A percentile compares a stretch with the other conserved stretches of the same genome.
Evolutionary conservation across 2,888 invertebrate species (phyloP).

Genomic region (Steromphala cineraria): DNA sequence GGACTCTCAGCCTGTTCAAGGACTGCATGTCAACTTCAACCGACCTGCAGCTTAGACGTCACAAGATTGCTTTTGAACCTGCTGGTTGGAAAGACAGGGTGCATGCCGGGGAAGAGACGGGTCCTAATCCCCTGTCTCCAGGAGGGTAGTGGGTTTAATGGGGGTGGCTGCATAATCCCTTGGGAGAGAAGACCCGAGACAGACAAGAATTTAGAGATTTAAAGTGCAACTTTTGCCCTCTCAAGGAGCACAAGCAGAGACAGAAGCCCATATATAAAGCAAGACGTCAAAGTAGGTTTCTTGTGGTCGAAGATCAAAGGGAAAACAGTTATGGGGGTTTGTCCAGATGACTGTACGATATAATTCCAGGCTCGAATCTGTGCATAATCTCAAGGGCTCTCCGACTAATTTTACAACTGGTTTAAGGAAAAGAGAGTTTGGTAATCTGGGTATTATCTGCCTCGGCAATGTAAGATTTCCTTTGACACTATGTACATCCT

Average conservation of each 20-base stretch:
- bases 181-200: not conserved
- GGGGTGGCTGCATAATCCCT: not conserved
- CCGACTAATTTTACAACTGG: not conserved
- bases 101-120: not conserved
- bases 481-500: not conserved
- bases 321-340: not conserved
- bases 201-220: not conserved
- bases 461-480: not conserved
- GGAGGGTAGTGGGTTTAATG: not conserved
- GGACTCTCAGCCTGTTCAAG: too few species aligned
- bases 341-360: not conserved
- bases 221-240: not conserved
- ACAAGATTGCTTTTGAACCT: not conserved
- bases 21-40: not conserved
- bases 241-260: not conserved
- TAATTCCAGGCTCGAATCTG: not conserved
- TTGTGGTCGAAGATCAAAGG: not conserved
- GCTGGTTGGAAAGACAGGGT: not conserved
- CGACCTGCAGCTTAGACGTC: not conserved
- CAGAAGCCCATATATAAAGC: not conserved
- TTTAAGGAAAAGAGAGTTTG: not conserved
- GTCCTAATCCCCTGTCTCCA: not conserved
- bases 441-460: not conserved
- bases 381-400: not conserved
- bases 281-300: conserved; percentile 9